Percentiles rank a stretch among this genome's conserved stretches.
phyloP scores from a whole-genome alignment of 2,888 invertebrate genomes.

The Nipponacmea schrenckii region DNA sequence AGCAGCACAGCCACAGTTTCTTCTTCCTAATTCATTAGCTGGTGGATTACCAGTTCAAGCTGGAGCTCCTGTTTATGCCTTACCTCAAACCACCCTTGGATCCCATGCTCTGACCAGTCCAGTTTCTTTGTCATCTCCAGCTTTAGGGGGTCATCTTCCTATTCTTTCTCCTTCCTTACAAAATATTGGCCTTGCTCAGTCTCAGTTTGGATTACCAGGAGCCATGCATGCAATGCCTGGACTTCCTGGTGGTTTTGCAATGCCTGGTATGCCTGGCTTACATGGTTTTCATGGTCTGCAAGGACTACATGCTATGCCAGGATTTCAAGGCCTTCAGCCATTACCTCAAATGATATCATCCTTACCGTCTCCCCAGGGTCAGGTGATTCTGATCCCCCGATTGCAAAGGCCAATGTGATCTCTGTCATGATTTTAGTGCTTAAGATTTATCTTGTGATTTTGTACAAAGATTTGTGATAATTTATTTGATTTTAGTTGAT shows the following conservation, averaged over 20 bases:
- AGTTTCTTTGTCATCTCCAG: conserved; percentile 38
- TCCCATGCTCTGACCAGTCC: conserved; percentile 27
- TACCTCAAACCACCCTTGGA: conserved; percentile 39
- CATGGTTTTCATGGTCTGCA: neutral
- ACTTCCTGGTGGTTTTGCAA: conserved; percentile 21
- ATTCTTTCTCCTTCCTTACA: conserved; percentile 24
- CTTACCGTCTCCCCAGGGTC: conserved; percentile 37
- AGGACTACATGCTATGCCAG: neutral
- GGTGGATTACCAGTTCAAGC: conserved; percentile 51
- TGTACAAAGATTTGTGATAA: neutral
- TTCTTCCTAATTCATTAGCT: conserved; percentile 33
- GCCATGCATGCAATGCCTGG: conserved; percentile 18
- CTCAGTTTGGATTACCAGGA: neutral
- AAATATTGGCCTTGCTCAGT: conserved; percentile 26
- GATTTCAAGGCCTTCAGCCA: conserved; percentile 19
- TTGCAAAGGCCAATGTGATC: conserved; percentile 43
- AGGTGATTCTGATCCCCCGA: conserved; percentile 52
- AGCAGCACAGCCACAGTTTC: conserved; percentile 19
- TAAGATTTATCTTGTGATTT: neutral
- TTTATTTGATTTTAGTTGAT: neutral
- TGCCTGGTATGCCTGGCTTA: conserved; percentile 26
- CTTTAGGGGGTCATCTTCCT: conserved; percentile 22
- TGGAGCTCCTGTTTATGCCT: conserved; percentile 54
- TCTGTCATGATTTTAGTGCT: neutral
- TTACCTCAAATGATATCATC: conserved; percentile 32